phyloP scores from a whole-genome alignment of 1,140 invertebrate species.

The Tetramorium simillimum region DNA sequence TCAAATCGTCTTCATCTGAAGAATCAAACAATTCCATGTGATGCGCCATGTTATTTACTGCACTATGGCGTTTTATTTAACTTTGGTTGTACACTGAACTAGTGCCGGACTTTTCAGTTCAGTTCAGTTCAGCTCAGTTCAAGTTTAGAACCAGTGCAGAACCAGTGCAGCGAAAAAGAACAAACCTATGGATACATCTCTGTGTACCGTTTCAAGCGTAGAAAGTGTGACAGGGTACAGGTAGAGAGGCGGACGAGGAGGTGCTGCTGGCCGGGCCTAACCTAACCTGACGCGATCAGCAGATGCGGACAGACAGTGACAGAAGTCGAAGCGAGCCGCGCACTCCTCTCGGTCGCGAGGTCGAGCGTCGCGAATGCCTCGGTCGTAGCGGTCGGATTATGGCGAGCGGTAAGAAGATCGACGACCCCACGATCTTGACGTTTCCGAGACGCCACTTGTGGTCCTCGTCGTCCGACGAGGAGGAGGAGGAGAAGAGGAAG shows the following conservation, averaged over 20 bases:
- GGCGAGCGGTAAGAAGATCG: constrained; percentile 60
- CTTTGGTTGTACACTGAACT: no score
- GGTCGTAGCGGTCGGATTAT: constrained; percentile 64
- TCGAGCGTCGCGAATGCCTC: constrained; percentile 60
- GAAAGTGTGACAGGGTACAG: neutral
- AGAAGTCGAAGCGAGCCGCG: constrained; percentile 58
- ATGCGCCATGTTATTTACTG: no score
- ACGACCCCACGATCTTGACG: neutral
- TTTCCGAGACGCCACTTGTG: constrained; percentile 21
- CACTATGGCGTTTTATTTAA: no score
- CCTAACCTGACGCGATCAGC: constrained; percentile 37
- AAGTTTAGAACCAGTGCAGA: no score
- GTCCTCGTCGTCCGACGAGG: constrained; percentile 29
- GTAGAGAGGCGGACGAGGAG: neutral
- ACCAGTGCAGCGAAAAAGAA: no score
- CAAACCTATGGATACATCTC: neutral
- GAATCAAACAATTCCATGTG: no score
- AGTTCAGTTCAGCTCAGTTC: no score
- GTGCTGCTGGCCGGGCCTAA: neutral
- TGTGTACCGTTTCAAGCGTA: neutral
- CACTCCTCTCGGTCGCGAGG: neutral
- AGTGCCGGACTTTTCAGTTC: no score
- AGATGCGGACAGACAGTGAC: constrained; percentile 53
- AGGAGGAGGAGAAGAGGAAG: neutral
- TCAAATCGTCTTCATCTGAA: no score